Evolutionary conservation across 2,113 vertebrate species (phyloP).

Genomic region (Scopus umbretta): DNA sequence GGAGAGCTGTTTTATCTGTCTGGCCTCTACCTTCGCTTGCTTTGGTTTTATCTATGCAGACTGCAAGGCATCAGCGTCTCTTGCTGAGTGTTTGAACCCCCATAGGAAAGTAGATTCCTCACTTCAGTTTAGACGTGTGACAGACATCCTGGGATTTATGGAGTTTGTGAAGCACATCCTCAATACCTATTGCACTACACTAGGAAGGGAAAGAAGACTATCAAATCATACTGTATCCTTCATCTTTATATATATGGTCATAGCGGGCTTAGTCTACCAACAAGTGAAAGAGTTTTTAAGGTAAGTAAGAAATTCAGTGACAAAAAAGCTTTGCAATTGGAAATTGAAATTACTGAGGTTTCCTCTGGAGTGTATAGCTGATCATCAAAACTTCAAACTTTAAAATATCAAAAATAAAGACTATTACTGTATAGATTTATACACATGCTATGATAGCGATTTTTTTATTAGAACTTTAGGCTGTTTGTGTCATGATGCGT

Average conservation of each 20-base stretch:
- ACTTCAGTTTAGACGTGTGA: too few relatives aligned
- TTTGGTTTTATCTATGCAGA: background rate
- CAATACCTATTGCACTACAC: background rate
- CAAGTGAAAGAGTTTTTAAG: background rate
- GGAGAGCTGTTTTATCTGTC: background rate
- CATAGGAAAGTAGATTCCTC: background rate
- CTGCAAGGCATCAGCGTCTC: background rate
- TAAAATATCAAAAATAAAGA: background rate
- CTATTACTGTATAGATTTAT: background rate
- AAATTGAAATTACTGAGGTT: background rate
- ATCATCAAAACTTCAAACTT: background rate
- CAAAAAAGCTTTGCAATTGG: background rate
- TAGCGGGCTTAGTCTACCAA: too few relatives aligned
- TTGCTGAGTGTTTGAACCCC: too few relatives aligned
- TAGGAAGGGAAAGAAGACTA: background rate
- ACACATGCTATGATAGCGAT: background rate
- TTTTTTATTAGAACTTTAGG: background rate
- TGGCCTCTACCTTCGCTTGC: background rate
- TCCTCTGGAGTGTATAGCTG: background rate
- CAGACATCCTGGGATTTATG: background rate
- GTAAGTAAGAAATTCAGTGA: background rate
- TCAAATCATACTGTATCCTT: background rate
- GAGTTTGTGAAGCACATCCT: background rate
- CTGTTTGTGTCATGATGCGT: background rate
- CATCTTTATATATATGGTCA: background rate